These are phyloP conservation scores for Eilema caniola DNA, from an alignment of 2,888 invertebrate species.

Conservation along the genomic window DNA sequence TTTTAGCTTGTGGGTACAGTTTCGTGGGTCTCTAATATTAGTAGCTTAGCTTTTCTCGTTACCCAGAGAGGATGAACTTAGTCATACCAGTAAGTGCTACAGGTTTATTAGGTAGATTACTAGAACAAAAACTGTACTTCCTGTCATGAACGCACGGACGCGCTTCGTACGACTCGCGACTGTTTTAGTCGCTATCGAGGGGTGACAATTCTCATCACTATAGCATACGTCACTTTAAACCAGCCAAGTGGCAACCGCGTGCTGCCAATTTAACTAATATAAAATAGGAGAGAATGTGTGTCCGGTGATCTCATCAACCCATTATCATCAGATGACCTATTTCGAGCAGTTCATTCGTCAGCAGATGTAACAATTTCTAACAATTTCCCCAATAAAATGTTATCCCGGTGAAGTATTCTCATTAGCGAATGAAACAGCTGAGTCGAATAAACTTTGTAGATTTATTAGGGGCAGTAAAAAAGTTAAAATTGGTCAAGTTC, in stretches of 20 bases:
- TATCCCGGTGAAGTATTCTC: conserved; percentile 14
- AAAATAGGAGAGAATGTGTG: conserved; percentile 60
- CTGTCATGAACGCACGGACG: not conserved
- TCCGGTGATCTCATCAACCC: conserved; percentile 57
- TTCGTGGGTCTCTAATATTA: too few species aligned
- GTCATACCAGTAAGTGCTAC: not conserved
- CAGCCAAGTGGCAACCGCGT: conserved; percentile 52
- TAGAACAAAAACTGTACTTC: not conserved
- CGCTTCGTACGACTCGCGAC: not conserved
- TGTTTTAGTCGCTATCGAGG: conserved; percentile 18
- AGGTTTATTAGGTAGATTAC: not conserved
- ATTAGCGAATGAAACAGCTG: conserved; percentile 19
- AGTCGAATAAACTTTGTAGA: conserved; percentile 17
- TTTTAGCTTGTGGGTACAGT: too few species aligned
- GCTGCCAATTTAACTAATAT: conserved; percentile 60
- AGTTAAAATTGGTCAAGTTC: conserved; percentile 21
- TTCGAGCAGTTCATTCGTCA: conserved; percentile 28
- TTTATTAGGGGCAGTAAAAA: conserved; percentile 21
- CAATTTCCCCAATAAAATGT: conserved; percentile 15
- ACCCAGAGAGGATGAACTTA: not conserved
- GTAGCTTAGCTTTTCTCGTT: not conserved
- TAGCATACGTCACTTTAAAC: conserved; percentile 30
- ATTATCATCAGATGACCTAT: conserved; percentile 51
- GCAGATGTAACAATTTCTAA: conserved; percentile 14
- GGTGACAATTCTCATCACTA: conserved; percentile 39